phyloP scores from a whole-genome alignment of 1,140 invertebrate genomes.

The Nasonia longicornis region DNA sequence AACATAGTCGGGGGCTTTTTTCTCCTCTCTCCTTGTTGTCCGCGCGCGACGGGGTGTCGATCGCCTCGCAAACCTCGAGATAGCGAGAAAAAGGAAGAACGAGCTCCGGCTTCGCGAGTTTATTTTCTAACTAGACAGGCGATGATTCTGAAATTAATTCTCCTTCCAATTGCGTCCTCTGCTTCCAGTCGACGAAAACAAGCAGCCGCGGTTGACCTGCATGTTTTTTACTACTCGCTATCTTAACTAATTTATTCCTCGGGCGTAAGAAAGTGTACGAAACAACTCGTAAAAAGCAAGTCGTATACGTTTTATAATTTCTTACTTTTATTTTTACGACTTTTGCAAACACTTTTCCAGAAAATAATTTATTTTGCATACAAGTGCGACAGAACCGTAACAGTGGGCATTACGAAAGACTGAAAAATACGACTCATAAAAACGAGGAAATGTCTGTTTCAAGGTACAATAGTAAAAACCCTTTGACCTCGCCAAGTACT shows the following conservation, averaged over 20 bases:
- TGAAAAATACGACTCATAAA: conserved; percentile 19
- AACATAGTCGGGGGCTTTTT: conserved; percentile 44
- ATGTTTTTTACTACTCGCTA: conserved; percentile 27
- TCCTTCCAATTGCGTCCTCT: not conserved
- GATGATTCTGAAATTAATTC: no score
- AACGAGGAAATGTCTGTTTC: conserved; percentile 17
- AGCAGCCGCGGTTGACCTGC: conserved; percentile 2
- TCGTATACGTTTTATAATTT: conserved; percentile 6
- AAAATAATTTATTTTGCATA: conserved; percentile 36
- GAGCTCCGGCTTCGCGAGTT: no score
- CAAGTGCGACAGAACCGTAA: not conserved
- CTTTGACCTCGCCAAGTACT: not conserved
- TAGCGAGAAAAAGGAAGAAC: not conserved
- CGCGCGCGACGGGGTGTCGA: not conserved
- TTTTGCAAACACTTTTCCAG: conserved; percentile 23
- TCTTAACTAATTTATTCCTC: conserved; percentile 24
- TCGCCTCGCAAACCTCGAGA: not conserved
- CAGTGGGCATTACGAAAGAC: conserved; percentile 3
- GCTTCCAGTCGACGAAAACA: not conserved
- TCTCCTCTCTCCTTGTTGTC: not conserved
- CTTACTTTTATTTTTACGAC: conserved; percentile 30
- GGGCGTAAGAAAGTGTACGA: not conserved
- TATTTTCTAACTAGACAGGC: no score
- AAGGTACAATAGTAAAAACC: conserved; percentile 5
- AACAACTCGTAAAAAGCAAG: conserved; percentile 12